Conservation (phyloP, 2,888 invertebrate species). For the Sesia bembeciformis region DNA sequence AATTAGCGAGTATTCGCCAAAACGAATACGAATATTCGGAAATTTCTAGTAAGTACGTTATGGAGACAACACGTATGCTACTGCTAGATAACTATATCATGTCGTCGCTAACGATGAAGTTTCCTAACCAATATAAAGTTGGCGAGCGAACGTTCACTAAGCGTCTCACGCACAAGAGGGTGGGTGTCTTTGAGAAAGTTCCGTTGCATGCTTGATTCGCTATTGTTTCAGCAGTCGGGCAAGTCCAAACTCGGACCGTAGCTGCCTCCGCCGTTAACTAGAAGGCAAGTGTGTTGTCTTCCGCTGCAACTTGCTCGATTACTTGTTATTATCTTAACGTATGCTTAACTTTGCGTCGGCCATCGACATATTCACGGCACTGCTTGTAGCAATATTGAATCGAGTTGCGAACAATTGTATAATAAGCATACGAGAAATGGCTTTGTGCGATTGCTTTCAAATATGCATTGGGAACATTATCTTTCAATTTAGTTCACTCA, state of each 20-base stretch:
- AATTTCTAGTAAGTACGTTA: too few relatives aligned
- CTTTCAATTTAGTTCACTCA: background rate
- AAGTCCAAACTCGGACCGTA: conserved; percentile 55
- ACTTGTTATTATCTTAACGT: conserved; percentile 59
- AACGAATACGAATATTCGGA: too few relatives aligned
- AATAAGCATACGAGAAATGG: conserved; percentile 15
- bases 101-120: conserved; percentile 37
- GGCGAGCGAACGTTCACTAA: conserved; percentile 38
- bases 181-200: conserved; percentile 61
- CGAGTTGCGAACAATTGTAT: conserved; percentile 19
- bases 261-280: conserved; percentile 23
- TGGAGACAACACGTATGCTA: background rate
- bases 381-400: conserved; percentile 13
- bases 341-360: conserved; percentile 47
- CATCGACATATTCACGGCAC: conserved; percentile 21
- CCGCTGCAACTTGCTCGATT: conserved; percentile 49
- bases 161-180: conserved; percentile 61
- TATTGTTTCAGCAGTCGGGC: conserved; percentile 60
- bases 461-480: background rate
- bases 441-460: conserved; percentile 16
- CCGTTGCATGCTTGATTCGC: conserved; percentile 69
- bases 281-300: conserved; percentile 47
- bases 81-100: background rate
- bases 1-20: too few relatives aligned
- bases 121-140: conserved; percentile 69